Base-by-base conservation (phyloP, 2,113 vertebrate species). In the Suricata suricatta region DNA sequence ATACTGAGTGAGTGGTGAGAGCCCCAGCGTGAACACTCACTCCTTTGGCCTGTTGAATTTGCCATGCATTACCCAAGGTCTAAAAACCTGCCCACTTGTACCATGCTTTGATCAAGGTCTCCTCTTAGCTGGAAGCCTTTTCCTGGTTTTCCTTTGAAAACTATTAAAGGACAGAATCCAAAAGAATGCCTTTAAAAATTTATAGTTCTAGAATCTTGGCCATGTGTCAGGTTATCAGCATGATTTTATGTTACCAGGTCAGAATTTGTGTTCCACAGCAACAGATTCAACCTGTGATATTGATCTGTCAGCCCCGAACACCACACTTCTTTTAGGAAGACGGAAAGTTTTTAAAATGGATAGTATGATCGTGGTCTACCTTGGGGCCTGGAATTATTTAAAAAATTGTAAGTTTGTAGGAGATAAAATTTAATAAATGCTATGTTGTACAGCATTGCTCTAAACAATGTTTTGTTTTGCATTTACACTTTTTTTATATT, bases 1-100 rank as follows among this genome's bases (percentile, higher is more conserved):
- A 33, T 77, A 31, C 27, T 31, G n/a, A n/a, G n/a, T n/a, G n/a
- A 99, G 79, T 93, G 60, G 63, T 94, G 77, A 98, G 99, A 88
- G 95, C 44, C 68, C 64, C 16, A 13, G 35, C 35, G 12, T 35
- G 87, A 93, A 68, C 88, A 52, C 31, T 38, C 52, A 35, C 71
- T 86, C 57, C 60, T 74, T 23, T 77, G 47, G 80, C 60, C 85
- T 77, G 41, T 29, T 88, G 52, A 83, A 63, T 95, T 63, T 79
- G 77, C 84, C 2, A 3, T 77, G 60, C n/a, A 7, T 38, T 64
- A 89, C 54, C 31, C 19, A 83, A 57, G 68, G 79, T 90, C 95
- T 96, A 69, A 93, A 91, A 31, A 77, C 50, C 90, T 80, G 71
- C 71, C 38, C 7, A 10, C 16, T 93, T 83, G n/a, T 50, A 85